phyloP scores from a whole-genome alignment of 2,113 vertebrate genomes.

The Ceuthmochares aereus region DNA sequence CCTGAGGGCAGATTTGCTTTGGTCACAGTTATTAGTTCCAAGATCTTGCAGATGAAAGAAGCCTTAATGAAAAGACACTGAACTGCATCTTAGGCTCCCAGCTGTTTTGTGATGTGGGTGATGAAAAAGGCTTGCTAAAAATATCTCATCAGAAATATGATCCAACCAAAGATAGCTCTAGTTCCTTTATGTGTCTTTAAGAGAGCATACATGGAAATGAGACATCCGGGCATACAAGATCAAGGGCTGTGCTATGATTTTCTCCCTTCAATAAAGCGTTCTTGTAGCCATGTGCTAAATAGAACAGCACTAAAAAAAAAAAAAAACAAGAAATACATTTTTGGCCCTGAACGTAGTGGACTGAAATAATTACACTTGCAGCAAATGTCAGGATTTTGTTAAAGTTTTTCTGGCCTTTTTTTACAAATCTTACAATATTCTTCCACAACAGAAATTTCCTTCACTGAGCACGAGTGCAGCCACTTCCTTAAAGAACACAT shows the following conservation, averaged over 20 bases:
- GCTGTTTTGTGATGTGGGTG: not conserved
- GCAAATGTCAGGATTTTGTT: not conserved
- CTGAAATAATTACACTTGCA: not conserved
- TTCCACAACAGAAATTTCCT: not conserved
- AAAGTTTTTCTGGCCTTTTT: not conserved
- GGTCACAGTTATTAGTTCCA: slow-evolving; percentile 49
- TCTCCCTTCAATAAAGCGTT: slow-evolving; percentile 44
- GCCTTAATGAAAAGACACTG: slow-evolving; percentile 24
- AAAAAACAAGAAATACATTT: not conserved
- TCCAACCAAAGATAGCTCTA: not conserved
- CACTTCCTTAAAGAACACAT: not conserved
- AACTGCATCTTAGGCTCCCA: not conserved
- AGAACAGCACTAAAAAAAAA: not conserved
- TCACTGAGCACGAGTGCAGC: not conserved
- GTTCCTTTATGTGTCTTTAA: slow-evolving; percentile 23
- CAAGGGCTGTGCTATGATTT: slow-evolving; percentile 11
- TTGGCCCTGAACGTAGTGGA: not conserved
- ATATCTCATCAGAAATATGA: slow-evolving; percentile 54
- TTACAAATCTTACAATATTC: not conserved
- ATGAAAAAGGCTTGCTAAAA: slow-evolving; percentile 63
- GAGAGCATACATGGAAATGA: slow-evolving; percentile 3
- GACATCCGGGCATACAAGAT: slow-evolving; percentile 32
- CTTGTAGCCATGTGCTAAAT: slow-evolving; percentile 47
- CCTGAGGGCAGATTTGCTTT: not conserved
- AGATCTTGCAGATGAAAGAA: slow-evolving; percentile 30